Conservation (phyloP, 2,113 vertebrate genomes). For the Onychostoma macrolepis region DNA sequence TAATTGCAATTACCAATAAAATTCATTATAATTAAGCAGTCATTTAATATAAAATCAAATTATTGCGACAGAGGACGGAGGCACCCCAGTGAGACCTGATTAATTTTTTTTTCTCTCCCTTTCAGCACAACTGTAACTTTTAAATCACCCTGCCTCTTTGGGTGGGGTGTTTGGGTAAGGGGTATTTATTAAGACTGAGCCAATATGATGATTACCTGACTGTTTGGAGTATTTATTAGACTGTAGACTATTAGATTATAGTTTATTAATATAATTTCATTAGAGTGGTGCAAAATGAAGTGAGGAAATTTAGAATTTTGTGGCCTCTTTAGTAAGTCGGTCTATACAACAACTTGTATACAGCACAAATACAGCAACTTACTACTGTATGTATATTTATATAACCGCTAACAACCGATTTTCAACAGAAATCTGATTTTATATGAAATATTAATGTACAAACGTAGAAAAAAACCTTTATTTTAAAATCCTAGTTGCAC, state of each 20-base stretch:
- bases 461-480: neutral
- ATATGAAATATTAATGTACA: neutral
- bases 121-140: slow-evolving; percentile 67
- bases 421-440: neutral
- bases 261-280: slow-evolving; percentile 75
- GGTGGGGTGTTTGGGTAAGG: slow-evolving; percentile 51
- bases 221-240: slow-evolving; percentile 47
- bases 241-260: slow-evolving; percentile 53
- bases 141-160: slow-evolving; percentile 54
- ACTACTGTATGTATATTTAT: neutral
- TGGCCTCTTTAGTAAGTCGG: neutral
- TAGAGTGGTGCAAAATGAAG: slow-evolving; percentile 13
- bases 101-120: slow-evolving; percentile 74
- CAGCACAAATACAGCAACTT: too few species aligned
- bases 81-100: slow-evolving; percentile 71
- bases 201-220: slow-evolving; percentile 66
- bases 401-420: neutral
- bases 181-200: slow-evolving; percentile 80
- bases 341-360: neutral
- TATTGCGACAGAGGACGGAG: slow-evolving; percentile 69
- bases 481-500: neutral
- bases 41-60: slow-evolving; percentile 80
- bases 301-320: neutral
- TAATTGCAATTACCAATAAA: slow-evolving; percentile 79
- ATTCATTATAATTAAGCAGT: slow-evolving; percentile 81